Conservation (phyloP, 1,140 invertebrate genomes). For the Lineus longissimus region DNA sequence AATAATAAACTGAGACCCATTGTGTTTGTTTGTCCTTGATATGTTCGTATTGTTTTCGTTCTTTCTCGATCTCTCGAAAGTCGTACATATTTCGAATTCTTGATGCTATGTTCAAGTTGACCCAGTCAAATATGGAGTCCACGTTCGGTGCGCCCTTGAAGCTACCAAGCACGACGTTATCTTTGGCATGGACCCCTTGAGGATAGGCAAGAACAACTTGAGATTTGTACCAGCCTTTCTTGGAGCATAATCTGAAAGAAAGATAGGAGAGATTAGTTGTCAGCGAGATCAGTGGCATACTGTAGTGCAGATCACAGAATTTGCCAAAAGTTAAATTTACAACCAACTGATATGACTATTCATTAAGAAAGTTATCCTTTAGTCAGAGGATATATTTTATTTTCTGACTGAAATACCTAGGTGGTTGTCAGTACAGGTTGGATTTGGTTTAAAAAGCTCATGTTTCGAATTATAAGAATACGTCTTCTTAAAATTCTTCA, state of each 20-base stretch:
- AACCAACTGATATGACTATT: too few species aligned
- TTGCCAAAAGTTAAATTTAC: too few species aligned
- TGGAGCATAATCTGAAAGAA: slow-evolving; percentile 53
- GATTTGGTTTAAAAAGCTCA: too few species aligned
- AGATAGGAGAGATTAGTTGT: neutral
- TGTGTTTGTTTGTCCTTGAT: neutral
- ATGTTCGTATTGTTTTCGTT: slow-evolving; percentile 39
- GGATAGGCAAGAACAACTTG: slow-evolving; percentile 57
- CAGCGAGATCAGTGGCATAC: too few species aligned
- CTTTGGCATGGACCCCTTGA: slow-evolving; percentile 55
- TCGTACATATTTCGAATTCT: slow-evolving; percentile 48
- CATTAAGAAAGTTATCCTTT: too few species aligned
- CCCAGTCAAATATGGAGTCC: slow-evolving; percentile 53
- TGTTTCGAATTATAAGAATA: too few species aligned
- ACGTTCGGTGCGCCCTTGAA: slow-evolving; percentile 45
- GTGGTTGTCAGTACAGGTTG: too few species aligned
- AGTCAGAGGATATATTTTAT: too few species aligned
- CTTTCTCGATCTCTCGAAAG: slow-evolving; percentile 32
- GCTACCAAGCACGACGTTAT: slow-evolving; percentile 54
- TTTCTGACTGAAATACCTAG: too few species aligned
- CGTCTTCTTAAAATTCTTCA: too few species aligned
- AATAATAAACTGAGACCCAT: slow-evolving; percentile 53
- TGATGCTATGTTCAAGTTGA: slow-evolving; percentile 53
- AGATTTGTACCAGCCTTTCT: slow-evolving; percentile 55
- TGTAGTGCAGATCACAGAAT: too few species aligned